Evolutionary conservation across 2,888 invertebrate genomes (phyloP), one percentile per base, ranked within the genome.

Genomic region (Calephelis perditalis): DNA sequence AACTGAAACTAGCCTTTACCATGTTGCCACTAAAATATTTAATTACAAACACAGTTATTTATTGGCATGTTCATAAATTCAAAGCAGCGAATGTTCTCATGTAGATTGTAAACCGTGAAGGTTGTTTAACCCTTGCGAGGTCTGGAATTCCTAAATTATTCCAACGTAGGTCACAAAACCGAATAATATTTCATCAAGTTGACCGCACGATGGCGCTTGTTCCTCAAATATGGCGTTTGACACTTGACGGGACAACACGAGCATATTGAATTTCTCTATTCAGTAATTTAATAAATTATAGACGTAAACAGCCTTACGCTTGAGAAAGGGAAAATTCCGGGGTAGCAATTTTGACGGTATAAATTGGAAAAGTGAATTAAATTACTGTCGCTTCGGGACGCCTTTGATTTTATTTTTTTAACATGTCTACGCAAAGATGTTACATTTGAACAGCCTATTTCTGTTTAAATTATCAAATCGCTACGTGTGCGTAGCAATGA

Each of bases 191-290:
- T 67, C 59, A 66, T 47, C 59, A 62, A 45, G 46, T 36, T 68
- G 67, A 67, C 69, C 70, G 63, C 68, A 67, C 66, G 67, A 57
- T 68, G 64, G 63, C 66, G 64, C 63, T 67, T 63, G 57, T 63
- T 58, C 63, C 60, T 62, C 65, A 67, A 68, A 69, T 63, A 67
- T 69, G 65, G 66, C 63, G 63, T 57, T 60, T 65, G 67, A 65
- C 67, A 63, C 69, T 64, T 69, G 71, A 72, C 71, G 70, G 74
- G 78, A 74, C 74, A 67, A 67, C 74, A 71, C 70, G 71, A 68
- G 68, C 70, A 74, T 79, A 80, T 80, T 79, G 77, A 74, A 79
- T 78, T 76, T 75, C 70, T 72, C 72, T 69, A 72, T 69, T 10
- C 73, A 73, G 71, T 74, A 63, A 62, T 63, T 65, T 60, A 59